phyloP scores from a whole-genome alignment of 1,140 invertebrate genomes.

The Lordiphosa collinella region DNA sequence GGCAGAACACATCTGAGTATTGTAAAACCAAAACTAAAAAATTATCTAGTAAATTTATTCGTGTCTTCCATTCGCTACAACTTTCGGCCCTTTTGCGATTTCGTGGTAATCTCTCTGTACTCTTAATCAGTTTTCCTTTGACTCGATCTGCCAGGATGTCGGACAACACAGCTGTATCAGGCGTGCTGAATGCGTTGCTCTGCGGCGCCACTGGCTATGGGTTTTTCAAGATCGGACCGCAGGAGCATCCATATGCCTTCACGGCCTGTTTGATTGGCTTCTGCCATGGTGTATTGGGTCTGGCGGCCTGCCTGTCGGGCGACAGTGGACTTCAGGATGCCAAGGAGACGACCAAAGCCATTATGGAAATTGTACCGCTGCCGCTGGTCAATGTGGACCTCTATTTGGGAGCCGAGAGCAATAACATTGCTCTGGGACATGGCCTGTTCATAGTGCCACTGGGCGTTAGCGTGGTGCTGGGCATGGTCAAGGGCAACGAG shows the following conservation, averaged over 20 bases:
- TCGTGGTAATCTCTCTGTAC: not conserved
- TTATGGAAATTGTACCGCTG: conserved; percentile 57
- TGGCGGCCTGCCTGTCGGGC: conserved; percentile 16
- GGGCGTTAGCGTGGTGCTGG: conserved; percentile 25
- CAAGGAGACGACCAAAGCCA: not conserved
- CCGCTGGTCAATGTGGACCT: conserved; percentile 62
- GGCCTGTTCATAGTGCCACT: conserved; percentile 62
- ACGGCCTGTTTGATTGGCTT: conserved; percentile 58
- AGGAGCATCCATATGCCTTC: conserved; percentile 59
- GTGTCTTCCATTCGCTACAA: no score
- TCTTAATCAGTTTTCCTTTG: not conserved
- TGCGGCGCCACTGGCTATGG: conserved; percentile 57
- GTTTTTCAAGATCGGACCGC: conserved; percentile 23
- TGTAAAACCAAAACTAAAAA: not conserved
- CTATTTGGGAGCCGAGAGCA: conserved; percentile 36
- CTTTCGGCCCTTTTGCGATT: not conserved
- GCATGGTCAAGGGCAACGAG: conserved; percentile 8
- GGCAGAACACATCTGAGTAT: not conserved
- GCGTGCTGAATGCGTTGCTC: conserved; percentile 37
- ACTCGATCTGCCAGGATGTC: conserved; percentile 33
- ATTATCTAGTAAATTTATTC: not conserved
- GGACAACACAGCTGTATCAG: conserved; percentile 28
- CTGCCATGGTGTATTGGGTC: conserved; percentile 49
- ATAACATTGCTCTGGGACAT: conserved; percentile 61
- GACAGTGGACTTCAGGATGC: not conserved